phyloP scores from a whole-genome alignment of 2,113 vertebrate species.

The Laterallus jamaicensis region DNA sequence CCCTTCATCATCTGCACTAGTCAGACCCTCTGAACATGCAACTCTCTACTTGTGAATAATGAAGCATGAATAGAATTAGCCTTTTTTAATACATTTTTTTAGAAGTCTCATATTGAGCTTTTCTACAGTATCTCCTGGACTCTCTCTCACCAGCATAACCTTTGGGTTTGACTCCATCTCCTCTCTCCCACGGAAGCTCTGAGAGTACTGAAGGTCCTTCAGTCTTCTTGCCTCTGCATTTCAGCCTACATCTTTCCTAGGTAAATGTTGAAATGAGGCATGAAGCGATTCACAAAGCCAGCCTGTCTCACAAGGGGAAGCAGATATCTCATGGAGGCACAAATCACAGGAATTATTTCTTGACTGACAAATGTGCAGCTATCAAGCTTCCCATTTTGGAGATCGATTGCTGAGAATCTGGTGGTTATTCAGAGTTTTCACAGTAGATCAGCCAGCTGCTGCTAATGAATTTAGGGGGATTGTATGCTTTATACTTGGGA shows the following conservation, averaged over 20 bases:
- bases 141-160: not conserved
- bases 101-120: not conserved
- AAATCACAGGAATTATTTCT: not conserved
- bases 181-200: not conserved
- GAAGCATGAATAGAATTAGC: not conserved
- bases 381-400: not conserved
- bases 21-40: not conserved
- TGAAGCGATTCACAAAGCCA: not conserved
- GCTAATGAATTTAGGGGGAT: not conserved
- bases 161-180: not conserved
- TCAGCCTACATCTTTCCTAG: not conserved
- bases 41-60: not conserved
- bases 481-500: not conserved
- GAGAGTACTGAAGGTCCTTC: not conserved
- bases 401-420: not conserved
- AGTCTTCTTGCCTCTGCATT: not conserved
- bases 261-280: not conserved
- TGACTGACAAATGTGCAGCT: not conserved
- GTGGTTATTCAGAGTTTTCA: not conserved
- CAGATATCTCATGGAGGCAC: not conserved
- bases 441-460: not conserved
- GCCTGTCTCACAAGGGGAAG: not conserved
- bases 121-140: not conserved
- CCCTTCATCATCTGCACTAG: not conserved
- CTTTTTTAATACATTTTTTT: not conserved